Evolutionary conservation across 1,140 invertebrate species (phyloP).

Genomic region (Eufriesea mexicana): DNA sequence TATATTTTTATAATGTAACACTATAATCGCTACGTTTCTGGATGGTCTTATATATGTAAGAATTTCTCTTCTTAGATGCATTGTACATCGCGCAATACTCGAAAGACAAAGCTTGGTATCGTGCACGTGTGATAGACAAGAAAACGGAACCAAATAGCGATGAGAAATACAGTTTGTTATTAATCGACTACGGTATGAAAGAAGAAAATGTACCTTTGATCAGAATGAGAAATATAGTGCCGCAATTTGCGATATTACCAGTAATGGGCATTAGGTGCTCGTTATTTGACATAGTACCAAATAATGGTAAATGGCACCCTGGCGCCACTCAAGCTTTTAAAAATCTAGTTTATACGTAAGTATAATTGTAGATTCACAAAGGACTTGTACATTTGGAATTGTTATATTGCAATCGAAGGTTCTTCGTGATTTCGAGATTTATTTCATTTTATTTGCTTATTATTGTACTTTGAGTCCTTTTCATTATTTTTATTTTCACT

Average conservation of each 20-base stretch:
- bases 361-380: neutral
- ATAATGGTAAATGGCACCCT: constrained; percentile 76
- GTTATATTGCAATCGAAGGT: neutral
- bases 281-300: constrained; percentile 79
- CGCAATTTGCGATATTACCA: constrained; percentile 65
- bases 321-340: constrained; percentile 78
- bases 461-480: neutral
- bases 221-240: constrained; percentile 57
- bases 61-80: constrained; percentile 71
- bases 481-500: neutral
- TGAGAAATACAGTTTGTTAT: constrained; percentile 57
- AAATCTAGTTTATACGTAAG: constrained; percentile 79
- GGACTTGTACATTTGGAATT: neutral
- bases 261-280: constrained; percentile 80
- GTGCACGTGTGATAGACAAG: constrained; percentile 61
- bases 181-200: constrained; percentile 70
- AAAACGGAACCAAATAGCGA: neutral
- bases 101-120: constrained; percentile 60
- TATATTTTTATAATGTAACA: neutral
- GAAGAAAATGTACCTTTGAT: constrained; percentile 55
- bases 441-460: neutral
- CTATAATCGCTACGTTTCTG: neutral
- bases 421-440: too few relatives aligned
- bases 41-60: neutral
- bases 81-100: constrained; percentile 78